These are phyloP conservation scores for Fragum whitleyi DNA, from an alignment of 2,888 invertebrate species.

Conservation along the genomic window DNA sequence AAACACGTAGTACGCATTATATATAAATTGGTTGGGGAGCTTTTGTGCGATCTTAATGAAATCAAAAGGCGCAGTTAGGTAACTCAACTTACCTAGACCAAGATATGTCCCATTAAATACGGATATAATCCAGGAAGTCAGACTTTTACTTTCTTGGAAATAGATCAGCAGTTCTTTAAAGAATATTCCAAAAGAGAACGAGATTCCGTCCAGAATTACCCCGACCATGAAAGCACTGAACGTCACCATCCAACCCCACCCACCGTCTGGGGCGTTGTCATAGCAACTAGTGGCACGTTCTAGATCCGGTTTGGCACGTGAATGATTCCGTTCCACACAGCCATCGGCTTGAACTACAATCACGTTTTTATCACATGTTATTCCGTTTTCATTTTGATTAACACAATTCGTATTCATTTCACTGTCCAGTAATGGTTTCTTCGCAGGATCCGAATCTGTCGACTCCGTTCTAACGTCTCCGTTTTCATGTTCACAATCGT, in stretches of 20 bases:
- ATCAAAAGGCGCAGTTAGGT: too few species aligned
- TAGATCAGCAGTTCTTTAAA: conserved; percentile 88
- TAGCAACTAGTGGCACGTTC: conserved; percentile 48
- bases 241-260: conserved; percentile 97
- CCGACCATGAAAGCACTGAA: conserved; percentile 96
- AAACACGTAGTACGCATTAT: too few species aligned
- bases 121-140: conserved; percentile 94
- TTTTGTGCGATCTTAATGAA: too few species aligned
- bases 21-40: too few species aligned
- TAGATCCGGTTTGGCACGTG: conserved; percentile 11
- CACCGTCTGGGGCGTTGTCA: conserved; percentile 92
- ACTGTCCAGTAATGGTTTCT: not conserved
- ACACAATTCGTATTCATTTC: not conserved
- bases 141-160: conserved; percentile 90
- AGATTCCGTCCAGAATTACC: conserved; percentile 96
- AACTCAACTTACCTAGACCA: conserved; percentile 90
- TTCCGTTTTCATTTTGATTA: not conserved
- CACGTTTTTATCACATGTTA: not conserved
- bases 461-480: not conserved
- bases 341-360: not conserved
- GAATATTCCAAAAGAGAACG: conserved; percentile 94
- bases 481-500: not conserved
- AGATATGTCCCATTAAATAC: conserved; percentile 96
- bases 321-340: not conserved
- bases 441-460: not conserved